Evolutionary conservation across 53 echinoderm and acorn worm genomes (phyloP).

Genomic region (Pentamera pediparva): DNA sequence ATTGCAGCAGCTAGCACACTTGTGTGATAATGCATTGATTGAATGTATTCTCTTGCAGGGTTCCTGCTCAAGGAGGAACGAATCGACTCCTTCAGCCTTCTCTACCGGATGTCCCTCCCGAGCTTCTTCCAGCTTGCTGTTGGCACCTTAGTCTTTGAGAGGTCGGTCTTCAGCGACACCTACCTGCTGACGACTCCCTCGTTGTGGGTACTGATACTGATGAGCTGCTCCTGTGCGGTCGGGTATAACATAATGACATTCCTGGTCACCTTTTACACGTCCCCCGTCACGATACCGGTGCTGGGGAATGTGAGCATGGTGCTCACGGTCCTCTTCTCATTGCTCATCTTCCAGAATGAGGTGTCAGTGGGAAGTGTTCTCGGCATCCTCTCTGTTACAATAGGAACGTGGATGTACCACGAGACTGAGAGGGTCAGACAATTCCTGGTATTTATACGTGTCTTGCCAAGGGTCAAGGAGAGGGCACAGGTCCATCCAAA

Average conservation of each 20-base stretch:
- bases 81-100: conserved; percentile 81
- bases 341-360: conserved; percentile 84
- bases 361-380: conserved; percentile 52
- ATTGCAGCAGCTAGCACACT: no score
- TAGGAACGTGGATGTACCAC: conserved; percentile 79
- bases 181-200: conserved; percentile 27
- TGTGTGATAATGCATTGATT: no score
- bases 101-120: conserved; percentile 91
- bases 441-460: conserved; percentile 8
- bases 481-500: no score
- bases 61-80: conserved; percentile 80
- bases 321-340: conserved; percentile 60
- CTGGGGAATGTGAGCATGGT: conserved; percentile 78
- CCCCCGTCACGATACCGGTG: conserved; percentile 72
- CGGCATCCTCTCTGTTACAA: conserved; percentile 56
- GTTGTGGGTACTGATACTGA: conserved; percentile 48
- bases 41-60: conserved; percentile 44
- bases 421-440: conserved; percentile 37
- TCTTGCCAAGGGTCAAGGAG: no score
- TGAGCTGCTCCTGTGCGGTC: conserved; percentile 80
- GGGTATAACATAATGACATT: conserved; percentile 92
- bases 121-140: conserved; percentile 63
- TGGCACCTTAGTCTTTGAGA: conserved; percentile 66
- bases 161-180: conserved; percentile 46
- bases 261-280: conserved; percentile 91